Evolutionary conservation across 1,140 invertebrate genomes (phyloP).

Genomic region (Aphis craccivora): DNA sequence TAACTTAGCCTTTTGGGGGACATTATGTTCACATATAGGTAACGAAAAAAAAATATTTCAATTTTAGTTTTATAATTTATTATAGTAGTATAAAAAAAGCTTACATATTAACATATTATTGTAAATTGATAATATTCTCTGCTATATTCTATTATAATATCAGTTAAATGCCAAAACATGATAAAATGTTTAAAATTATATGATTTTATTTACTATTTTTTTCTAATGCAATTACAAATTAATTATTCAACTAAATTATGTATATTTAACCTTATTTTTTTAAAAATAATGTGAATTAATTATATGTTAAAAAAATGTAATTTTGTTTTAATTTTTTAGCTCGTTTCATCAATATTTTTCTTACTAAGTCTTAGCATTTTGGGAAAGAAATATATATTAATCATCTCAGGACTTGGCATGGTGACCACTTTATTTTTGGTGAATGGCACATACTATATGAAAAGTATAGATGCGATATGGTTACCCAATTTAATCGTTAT

Average conservation of each 20-base stretch:
- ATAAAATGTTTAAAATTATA: not conserved
- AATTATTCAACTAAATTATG: no score
- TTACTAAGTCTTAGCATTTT: not conserved
- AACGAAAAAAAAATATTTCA: not conserved
- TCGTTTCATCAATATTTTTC: not conserved
- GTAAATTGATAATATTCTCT: not conserved
- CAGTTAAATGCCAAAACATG: not conserved
- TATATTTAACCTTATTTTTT: no score
- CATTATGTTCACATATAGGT: not conserved
- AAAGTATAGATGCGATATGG: not conserved
- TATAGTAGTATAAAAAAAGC: not conserved
- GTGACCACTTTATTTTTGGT: not conserved
- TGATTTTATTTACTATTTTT: not conserved
- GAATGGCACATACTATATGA: not conserved
- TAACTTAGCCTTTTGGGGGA: not conserved
- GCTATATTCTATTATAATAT: not conserved
- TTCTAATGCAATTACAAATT: no score
- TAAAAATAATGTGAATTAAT: not conserved
- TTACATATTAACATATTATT: not conserved
- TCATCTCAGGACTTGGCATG: conserved; percentile 30
- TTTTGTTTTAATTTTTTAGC: not conserved
- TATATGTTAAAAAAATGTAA: no score
- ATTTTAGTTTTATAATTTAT: not conserved
- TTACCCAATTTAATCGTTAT: not conserved
- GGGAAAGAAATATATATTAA: not conserved